Conservation (phyloP, 2,113 vertebrate genomes). For the Eidolon helvum region DNA sequence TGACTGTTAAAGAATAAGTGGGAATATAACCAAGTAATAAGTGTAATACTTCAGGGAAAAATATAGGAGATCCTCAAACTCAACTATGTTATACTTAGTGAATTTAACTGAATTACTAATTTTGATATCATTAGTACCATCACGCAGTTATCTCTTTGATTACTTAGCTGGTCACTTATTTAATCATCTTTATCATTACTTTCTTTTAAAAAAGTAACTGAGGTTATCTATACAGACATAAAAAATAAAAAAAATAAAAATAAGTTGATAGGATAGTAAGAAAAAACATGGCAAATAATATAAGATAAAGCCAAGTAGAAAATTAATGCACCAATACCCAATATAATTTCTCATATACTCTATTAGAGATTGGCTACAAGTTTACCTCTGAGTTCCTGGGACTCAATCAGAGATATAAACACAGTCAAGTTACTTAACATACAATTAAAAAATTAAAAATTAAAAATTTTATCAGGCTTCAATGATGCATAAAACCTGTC, state of each 20-base stretch:
- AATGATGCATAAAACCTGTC: neutral
- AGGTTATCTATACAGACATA: neutral
- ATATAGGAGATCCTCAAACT: neutral
- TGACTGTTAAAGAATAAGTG: neutral
- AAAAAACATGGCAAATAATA: neutral
- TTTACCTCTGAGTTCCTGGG: neutral
- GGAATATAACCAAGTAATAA: neutral
- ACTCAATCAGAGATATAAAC: neutral
- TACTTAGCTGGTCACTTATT: neutral
- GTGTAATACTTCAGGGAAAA: neutral
- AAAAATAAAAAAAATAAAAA: neutral
- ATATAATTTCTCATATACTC: neutral
- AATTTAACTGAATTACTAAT: conserved; percentile 19
- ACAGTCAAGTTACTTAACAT: neutral
- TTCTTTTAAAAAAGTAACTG: neutral
- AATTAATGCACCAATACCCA: neutral
- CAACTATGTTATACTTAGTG: neutral
- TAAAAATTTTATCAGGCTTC: no score
- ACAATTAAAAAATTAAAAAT: neutral
- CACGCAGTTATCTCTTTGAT: neutral
- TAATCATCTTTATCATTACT: neutral
- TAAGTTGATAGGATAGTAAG: neutral
- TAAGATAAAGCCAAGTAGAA: neutral
- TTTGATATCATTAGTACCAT: neutral
- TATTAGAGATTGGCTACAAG: neutral